phyloP scores from a whole-genome alignment of 2,113 vertebrate genomes.

The Heterotilapia buettikoferi region DNA sequence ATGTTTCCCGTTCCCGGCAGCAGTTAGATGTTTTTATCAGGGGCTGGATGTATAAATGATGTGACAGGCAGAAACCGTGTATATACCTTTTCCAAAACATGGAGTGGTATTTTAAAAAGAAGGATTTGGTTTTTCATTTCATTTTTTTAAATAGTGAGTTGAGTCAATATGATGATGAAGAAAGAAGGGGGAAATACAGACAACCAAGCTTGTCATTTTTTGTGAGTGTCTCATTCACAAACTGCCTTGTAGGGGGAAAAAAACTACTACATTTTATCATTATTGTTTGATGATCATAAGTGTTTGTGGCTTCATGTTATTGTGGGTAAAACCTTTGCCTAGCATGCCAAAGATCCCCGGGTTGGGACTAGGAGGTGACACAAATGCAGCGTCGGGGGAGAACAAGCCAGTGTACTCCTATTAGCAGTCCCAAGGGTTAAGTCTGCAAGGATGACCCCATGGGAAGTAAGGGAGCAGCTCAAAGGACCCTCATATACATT shows the following conservation, averaged over 20 bases:
- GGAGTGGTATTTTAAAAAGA: neutral
- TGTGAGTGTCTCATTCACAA: neutral
- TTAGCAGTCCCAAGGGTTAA: neutral
- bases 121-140: neutral
- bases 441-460: accelerated
- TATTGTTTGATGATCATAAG: neutral
- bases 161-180: neutral
- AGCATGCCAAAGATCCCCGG: neutral
- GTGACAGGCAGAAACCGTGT: neutral
- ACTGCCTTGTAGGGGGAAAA: neutral
- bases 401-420: neutral
- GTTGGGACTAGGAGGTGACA: neutral
- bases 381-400: neutral
- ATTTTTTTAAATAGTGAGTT: neutral
- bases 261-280: neutral
- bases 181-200: accelerated
- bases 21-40: neutral
- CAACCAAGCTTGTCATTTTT: neutral
- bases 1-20: neutral
- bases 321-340: neutral
- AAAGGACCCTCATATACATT: neutral
- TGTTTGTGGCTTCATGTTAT: neutral
- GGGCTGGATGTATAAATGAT: neutral
- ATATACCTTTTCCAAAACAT: neutral
- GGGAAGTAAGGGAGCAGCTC: neutral